Percentiles rank a stretch among this genome's conserved stretches.
These are phyloP conservation scores for Nephrocerus scutellatus DNA, from an alignment of 2,888 invertebrate species.

Conservation along the genomic window DNA sequence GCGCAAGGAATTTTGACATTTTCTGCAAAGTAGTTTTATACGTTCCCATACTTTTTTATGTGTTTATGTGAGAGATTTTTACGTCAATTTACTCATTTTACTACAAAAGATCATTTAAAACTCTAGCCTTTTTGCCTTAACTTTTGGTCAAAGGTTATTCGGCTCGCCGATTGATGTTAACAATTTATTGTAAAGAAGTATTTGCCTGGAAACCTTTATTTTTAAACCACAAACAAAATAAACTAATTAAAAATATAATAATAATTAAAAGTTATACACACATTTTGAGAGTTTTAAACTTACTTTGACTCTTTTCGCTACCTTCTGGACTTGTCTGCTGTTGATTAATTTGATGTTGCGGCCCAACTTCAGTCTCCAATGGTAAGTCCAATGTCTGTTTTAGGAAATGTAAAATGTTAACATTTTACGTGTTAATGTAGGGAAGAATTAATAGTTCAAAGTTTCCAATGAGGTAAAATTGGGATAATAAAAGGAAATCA, in stretches of 20 bases:
- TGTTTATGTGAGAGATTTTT: too few species aligned
- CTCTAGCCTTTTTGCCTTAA: background rate
- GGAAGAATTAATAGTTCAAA: conserved; percentile 2
- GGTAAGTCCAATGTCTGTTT: conserved; percentile 80
- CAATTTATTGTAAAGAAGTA: background rate
- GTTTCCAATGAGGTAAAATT: background rate
- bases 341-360: conserved; percentile 51
- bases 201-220: too few species aligned
- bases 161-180: background rate
- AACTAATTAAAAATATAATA: background rate
- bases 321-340: conserved; percentile 63
- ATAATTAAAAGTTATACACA: background rate
- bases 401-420: conserved; percentile 18
- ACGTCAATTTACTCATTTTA: too few species aligned
- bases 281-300: conserved; percentile 16
- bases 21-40: too few species aligned
- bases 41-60: too few species aligned
- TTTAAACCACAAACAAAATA: too few species aligned
- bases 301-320: conserved; percentile 48
- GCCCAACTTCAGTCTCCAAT: conserved; percentile 62
- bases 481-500: background rate
- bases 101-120: too few species aligned
- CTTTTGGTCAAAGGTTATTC: background rate
- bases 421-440: conserved; percentile 1
- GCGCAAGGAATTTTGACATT: too few species aligned